Conservation (phyloP, 2,113 vertebrate species). For the Phoxinus phoxinus region DNA sequence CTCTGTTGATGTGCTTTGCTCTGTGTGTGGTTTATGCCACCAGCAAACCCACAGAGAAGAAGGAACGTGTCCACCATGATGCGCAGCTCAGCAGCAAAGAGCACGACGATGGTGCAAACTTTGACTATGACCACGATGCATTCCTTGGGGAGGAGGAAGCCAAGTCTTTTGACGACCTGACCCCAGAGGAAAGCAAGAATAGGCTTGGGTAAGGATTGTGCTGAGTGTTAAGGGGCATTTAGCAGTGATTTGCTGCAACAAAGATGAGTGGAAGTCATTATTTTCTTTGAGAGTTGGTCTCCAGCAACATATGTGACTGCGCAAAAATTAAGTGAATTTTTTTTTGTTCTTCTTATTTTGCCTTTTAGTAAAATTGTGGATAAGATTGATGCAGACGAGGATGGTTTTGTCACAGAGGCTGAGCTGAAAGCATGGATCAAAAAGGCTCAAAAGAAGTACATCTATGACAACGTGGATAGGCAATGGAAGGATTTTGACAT, state of each 20-base stretch:
- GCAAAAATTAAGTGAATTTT: neutral
- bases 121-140: constrained; percentile 92
- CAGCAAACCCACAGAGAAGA: constrained; percentile 88
- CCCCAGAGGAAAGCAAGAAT: constrained; percentile 89
- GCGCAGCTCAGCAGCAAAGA: constrained; percentile 81
- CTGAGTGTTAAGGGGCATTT: neutral
- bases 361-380: constrained; percentile 79
- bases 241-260: neutral
- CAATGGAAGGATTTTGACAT: constrained; percentile 83
- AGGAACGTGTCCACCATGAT: constrained; percentile 84
- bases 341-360: neutral
- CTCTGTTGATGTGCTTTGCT: constrained; percentile 77
- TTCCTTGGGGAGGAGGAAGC: constrained; percentile 88
- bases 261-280: neutral
- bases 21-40: constrained; percentile 78
- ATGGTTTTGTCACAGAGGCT: constrained; percentile 81
- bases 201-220: constrained; percentile 84
- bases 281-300: neutral
- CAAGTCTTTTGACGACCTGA: constrained; percentile 88
- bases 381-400: constrained; percentile 82
- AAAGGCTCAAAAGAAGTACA: constrained; percentile 79
- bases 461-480: constrained; percentile 77
- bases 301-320: neutral
- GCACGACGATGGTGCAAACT: constrained; percentile 83
- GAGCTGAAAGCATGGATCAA: constrained; percentile 84